phyloP scores from a whole-genome alignment of 1,140 invertebrate genomes.

The Bombus breviceps region DNA sequence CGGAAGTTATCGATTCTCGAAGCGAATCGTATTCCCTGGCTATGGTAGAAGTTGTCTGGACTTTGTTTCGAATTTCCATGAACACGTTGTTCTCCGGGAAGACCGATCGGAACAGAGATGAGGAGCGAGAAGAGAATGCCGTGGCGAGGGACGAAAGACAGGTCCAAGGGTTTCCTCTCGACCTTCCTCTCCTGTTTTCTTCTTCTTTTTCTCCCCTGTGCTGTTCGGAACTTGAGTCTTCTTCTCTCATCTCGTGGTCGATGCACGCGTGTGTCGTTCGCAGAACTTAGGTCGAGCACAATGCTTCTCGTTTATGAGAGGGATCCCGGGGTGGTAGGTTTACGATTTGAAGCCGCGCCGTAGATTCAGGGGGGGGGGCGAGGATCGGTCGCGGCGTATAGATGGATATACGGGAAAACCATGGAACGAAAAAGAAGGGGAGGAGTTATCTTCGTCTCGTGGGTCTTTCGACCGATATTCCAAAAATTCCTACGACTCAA shows the following conservation, averaged over 20 bases:
- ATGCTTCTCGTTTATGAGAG: slow-evolving; percentile 61
- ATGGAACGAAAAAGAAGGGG: background rate
- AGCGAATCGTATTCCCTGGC: background rate
- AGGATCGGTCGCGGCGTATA: background rate
- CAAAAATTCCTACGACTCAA: slow-evolving; percentile 33
- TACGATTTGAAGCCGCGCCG: slow-evolving; percentile 50
- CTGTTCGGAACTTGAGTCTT: slow-evolving; percentile 10
- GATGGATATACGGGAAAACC: background rate
- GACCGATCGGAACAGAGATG: slow-evolving; percentile 26
- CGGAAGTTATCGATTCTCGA: too few relatives aligned
- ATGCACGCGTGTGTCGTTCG: slow-evolving; percentile 53
- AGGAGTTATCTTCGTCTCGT: background rate
- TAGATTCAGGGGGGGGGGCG: slow-evolving; percentile 5
- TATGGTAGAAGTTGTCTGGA: background rate
- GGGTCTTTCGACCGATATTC: background rate
- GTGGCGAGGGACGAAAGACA: slow-evolving; percentile 27
- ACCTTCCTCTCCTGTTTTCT: slow-evolving; percentile 4
- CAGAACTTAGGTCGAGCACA: slow-evolving; percentile 59
- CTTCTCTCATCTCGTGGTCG: slow-evolving; percentile 16
- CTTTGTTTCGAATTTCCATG: slow-evolving; percentile 32
- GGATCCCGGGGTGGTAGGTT: slow-evolving; percentile 47
- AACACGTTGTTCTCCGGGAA: background rate
- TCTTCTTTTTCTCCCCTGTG: background rate
- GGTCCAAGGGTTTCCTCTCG: slow-evolving; percentile 40
- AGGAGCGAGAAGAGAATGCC: background rate